Conservation (phyloP, 2,113 vertebrate genomes). For the Osmerus eperlanus region DNA sequence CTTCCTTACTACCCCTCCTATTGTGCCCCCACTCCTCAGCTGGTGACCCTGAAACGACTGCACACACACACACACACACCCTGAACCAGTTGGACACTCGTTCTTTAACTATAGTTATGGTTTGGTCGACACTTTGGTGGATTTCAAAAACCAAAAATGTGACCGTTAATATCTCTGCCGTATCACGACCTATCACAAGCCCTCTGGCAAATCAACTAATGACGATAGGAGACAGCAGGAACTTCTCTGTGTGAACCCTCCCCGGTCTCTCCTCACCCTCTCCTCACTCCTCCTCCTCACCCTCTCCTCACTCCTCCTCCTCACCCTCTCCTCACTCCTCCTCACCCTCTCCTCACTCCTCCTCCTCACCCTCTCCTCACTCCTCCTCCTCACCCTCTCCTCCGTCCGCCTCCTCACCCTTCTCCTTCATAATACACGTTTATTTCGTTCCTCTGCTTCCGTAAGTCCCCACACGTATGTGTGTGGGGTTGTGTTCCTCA, state of each 20-base stretch:
- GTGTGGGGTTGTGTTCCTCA: slow-evolving; percentile 4
- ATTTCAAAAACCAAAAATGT: not conserved
- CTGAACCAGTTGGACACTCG: not conserved
- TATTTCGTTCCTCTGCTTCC: too few species aligned
- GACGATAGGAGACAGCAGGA: too few species aligned
- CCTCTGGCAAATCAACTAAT: too few species aligned
- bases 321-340: not conserved
- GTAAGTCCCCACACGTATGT: not conserved
- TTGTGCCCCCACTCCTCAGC: slow-evolving; percentile 28
- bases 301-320: not conserved
- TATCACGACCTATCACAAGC: too few species aligned
- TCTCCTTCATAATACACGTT: too few species aligned
- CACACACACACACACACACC: not conserved
- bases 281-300: too few species aligned
- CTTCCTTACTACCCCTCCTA: slow-evolving; percentile 43
- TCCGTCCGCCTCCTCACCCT: not conserved
- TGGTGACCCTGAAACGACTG: slow-evolving; percentile 28
- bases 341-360: too few species aligned
- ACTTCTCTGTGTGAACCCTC: too few species aligned
- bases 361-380: too few species aligned
- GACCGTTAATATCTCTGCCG: not conserved
- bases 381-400: not conserved
- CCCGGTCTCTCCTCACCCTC: too few species aligned
- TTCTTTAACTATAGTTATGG: too few species aligned
- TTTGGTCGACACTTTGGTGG: too few species aligned